Conservation (phyloP, 2,113 vertebrate genomes). For the Micromys minutus region DNA sequence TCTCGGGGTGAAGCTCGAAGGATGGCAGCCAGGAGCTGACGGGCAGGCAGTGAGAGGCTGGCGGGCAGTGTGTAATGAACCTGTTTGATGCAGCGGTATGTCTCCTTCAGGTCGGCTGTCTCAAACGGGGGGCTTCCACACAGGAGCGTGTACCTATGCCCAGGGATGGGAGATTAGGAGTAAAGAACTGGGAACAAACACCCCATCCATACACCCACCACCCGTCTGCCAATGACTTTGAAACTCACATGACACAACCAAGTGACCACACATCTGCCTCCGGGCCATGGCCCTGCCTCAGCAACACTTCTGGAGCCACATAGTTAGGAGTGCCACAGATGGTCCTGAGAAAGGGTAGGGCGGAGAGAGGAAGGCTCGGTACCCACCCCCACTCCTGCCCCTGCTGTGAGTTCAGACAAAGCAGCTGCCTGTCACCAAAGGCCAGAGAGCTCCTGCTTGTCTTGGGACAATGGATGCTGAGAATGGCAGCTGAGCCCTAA, state of each 20-base stretch:
- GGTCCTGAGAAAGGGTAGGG: slow-evolving; percentile 87
- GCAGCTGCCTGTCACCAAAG: slow-evolving; percentile 77
- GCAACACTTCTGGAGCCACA: slow-evolving; percentile 97
- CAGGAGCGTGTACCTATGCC: slow-evolving; percentile 94
- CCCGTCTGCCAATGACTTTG: neutral
- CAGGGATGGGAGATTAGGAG: neutral
- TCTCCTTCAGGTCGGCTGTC: slow-evolving; percentile 98
- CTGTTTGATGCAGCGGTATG: slow-evolving; percentile 97
- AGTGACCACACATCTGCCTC: slow-evolving; percentile 98
- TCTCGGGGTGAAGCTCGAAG: slow-evolving; percentile 93
- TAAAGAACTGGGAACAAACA: neutral
- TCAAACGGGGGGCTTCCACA: slow-evolving; percentile 98
- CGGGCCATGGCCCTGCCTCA: slow-evolving; percentile 95
- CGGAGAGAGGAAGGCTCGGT: neutral
- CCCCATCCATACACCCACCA: neutral
- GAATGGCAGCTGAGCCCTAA: slow-evolving; percentile 59
- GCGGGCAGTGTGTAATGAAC: slow-evolving; percentile 92
- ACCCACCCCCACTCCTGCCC: slow-evolving; percentile 58
- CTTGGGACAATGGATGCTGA: slow-evolving; percentile 74
- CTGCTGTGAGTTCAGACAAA: slow-evolving; percentile 75
- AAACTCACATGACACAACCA: slow-evolving; percentile 97
- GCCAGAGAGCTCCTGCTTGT: slow-evolving; percentile 74
- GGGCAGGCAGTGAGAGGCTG: slow-evolving; percentile 91
- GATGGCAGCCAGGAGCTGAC: slow-evolving; percentile 92
- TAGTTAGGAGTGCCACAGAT: slow-evolving; percentile 99